phyloP scores from a whole-genome alignment of 2,113 vertebrate genomes.

The Gorsachius goisagi region DNA sequence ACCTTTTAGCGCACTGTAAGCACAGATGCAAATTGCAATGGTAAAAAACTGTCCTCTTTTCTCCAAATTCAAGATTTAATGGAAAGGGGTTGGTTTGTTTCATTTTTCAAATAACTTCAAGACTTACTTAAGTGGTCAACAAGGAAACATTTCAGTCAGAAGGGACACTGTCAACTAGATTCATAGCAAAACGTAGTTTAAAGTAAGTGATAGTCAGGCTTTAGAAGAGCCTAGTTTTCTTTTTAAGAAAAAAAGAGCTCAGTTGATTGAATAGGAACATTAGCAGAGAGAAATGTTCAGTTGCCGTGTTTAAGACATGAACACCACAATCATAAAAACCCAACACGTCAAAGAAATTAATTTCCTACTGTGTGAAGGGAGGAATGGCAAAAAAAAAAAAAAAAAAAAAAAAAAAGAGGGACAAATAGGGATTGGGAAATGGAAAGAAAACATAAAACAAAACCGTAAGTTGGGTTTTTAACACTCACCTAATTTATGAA shows the following conservation, averaged over 20 bases:
- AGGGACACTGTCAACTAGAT: not conserved
- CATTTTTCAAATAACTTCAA: not conserved
- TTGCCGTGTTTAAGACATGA: not conserved
- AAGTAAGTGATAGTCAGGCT: not conserved
- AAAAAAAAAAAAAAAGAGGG: no score
- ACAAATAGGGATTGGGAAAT: not conserved
- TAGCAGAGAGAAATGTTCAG: slow-evolving; percentile 25
- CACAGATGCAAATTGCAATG: not conserved
- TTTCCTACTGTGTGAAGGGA: not conserved
- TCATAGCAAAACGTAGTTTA: not conserved
- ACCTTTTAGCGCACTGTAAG: not conserved
- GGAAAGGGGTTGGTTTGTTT: not conserved
- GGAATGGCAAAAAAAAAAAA: not conserved
- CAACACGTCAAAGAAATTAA: not conserved
- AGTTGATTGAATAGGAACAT: not conserved
- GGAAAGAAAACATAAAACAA: slow-evolving; percentile 17
- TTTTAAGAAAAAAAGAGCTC: not conserved
- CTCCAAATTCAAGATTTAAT: not conserved
- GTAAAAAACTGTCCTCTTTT: not conserved
- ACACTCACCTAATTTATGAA: slow-evolving; percentile 62
- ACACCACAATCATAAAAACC: slow-evolving; percentile 39
- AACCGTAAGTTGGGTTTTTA: slow-evolving; percentile 22
- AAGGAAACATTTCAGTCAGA: not conserved
- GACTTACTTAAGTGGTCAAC: not conserved
- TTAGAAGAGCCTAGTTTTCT: not conserved